Base-by-base conservation (phyloP, 2,797 vertebrate genomes). In the Phrynocephalus forsythii region DNA sequence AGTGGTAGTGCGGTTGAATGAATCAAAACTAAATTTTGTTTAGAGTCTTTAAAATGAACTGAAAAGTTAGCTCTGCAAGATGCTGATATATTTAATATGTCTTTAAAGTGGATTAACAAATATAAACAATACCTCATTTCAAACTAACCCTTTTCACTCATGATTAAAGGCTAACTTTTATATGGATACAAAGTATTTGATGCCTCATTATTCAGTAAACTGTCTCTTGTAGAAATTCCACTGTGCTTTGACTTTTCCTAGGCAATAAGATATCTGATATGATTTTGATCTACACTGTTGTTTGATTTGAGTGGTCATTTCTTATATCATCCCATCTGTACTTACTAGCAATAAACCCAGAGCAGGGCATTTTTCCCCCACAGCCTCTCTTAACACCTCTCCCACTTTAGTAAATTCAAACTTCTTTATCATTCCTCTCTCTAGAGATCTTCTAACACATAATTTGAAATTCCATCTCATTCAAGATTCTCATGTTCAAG, bases 1-100 rank as follows among this genome's bases (percentile, higher is more conserved):
- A 89, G 82, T 50, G 86, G 13, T 89, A 18, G 26, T 82, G 86
- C 72, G 67, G 3, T 66, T 80, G 90, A 48, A 68, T 85, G 48
- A 0, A 0, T 11, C 76, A 85, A 72, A 88, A 82, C 87, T 83
- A 81, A 33, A 63, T 63, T 66, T 5, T 28, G 30, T 80, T 66
- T n/a, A n/a, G n/a, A 13, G 26, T 78, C 48, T 50, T 52, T 52
- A 78, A 78, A 78, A 78, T 52, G 22, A 75, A 75, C 13, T 75
- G 16, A 72, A 16, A 33, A 30, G 13, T 24, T 33, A 72, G 4
- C 52, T 56, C 52, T 10, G 52, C 52, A 56, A 56, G 52, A 56
- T 56, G 28, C 50, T 1, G n/a, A n/a, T 60, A 28, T 6, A 30
- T 18, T 79, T n/a, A 1, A 79, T 50, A 1, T 60, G 30, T 79